These are phyloP conservation scores for Clarias magur DNA, from an alignment of 2,113 vertebrate species.

Conservation along the genomic window DNA sequence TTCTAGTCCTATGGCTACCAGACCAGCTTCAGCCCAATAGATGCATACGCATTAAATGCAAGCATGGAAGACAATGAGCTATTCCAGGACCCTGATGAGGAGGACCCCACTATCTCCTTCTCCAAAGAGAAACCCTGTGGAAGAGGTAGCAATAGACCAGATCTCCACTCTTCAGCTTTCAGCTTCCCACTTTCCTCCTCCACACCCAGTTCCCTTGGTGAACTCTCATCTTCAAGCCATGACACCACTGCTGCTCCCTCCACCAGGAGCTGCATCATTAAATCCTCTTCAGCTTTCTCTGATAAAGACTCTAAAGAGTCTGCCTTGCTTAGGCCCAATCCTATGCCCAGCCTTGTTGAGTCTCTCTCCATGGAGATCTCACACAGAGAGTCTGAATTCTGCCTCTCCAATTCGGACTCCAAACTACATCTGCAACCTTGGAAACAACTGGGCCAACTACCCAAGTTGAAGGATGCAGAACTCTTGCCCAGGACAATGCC, in stretches of 20 bases:
- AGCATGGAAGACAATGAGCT: slow-evolving; percentile 67
- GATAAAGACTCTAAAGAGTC: slow-evolving; percentile 74
- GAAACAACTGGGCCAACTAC: slow-evolving; percentile 77
- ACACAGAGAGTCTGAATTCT: slow-evolving; percentile 76
- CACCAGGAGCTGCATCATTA: slow-evolving; percentile 72
- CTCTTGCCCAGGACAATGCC: slow-evolving; percentile 78
- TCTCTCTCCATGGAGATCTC: slow-evolving; percentile 81
- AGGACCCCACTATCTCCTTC: slow-evolving; percentile 57
- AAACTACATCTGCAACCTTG: slow-evolving; percentile 79
- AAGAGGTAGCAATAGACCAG: slow-evolving; percentile 45
- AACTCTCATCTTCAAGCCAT: slow-evolving; percentile 59
- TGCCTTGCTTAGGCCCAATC: slow-evolving; percentile 70
- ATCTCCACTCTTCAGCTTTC: slow-evolving; percentile 55
- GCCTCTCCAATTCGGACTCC: slow-evolving; percentile 79
- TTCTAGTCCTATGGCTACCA: slow-evolving; percentile 23
- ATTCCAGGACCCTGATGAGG: slow-evolving; percentile 66
- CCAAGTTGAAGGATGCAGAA: slow-evolving; percentile 69
- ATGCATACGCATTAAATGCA: not conserved
- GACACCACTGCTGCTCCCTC: slow-evolving; percentile 66
- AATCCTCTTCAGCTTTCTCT: slow-evolving; percentile 78
- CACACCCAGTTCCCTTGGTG: slow-evolving; percentile 68
- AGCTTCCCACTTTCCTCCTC: slow-evolving; percentile 64
- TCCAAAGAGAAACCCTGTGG: slow-evolving; percentile 47
- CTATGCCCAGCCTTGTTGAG: slow-evolving; percentile 78
- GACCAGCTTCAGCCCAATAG: not conserved